A percentile compares a stretch with the other conserved stretches of the same genome.
Evolutionary conservation across 2,797 vertebrate species (phyloP).

Genomic region (Philypnodon macrostomus): DNA sequence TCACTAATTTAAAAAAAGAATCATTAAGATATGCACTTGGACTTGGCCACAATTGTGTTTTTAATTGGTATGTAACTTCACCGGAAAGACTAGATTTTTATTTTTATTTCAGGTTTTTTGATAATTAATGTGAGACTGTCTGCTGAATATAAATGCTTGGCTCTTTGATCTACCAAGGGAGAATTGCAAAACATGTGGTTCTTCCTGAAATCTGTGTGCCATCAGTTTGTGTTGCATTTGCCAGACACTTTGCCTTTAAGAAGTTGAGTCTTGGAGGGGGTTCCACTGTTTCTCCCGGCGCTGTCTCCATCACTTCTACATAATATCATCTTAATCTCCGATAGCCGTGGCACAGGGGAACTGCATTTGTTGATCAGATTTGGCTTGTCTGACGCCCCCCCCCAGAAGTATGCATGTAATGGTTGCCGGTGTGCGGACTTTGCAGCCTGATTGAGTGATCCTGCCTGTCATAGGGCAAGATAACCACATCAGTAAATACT

Average conservation of each 20-base stretch:
- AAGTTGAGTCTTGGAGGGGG: constrained; percentile 76
- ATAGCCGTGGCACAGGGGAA: constrained; percentile 89
- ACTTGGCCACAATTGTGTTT: constrained; percentile 56
- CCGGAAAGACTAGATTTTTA: constrained; percentile 40
- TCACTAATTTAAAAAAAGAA: constrained; percentile 53
- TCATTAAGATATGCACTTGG: constrained; percentile 53
- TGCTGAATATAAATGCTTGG: constrained; percentile 46
- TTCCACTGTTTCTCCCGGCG: constrained; percentile 68
- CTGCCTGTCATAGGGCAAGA: constrained; percentile 94
- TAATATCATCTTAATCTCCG: constrained; percentile 97
- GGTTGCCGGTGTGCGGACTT: constrained; percentile 72
- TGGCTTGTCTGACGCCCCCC: constrained; percentile 87
- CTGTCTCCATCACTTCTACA: constrained; percentile 89
- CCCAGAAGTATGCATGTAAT: constrained; percentile 86
- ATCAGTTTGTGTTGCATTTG: constrained; percentile 43
- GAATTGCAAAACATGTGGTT: constrained; percentile 36
- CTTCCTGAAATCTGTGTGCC: constrained; percentile 45
- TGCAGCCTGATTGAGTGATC: constrained; percentile 91
- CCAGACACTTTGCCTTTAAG: constrained; percentile 62
- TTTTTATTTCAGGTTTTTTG: constrained; percentile 51
- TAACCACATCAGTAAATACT: constrained; percentile 96
- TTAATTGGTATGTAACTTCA: constrained; percentile 63
- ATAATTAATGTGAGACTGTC: constrained; percentile 58
- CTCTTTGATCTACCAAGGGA: constrained; percentile 55
- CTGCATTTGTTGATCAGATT: constrained; percentile 97